A percentile compares a stretch with the other conserved stretches of the same genome.
Evolutionary conservation across 2,113 vertebrate species (phyloP).

Genomic region (Morone saxatilis): DNA sequence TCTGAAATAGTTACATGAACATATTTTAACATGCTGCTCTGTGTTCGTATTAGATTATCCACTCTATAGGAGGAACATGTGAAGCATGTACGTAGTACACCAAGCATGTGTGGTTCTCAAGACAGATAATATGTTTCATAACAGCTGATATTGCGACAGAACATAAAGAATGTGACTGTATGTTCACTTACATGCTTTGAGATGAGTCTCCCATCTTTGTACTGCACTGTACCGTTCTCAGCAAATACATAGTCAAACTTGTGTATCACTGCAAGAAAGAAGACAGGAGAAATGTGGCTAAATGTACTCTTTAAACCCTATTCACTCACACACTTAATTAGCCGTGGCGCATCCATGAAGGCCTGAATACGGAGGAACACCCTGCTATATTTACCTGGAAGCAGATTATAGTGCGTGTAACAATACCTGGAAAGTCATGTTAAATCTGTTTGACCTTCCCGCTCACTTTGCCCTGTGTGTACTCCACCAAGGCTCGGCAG

Average conservation of each 20-base stretch:
- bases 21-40: not conserved
- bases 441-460: constrained; percentile 37
- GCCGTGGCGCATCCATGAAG: not conserved
- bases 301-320: not conserved
- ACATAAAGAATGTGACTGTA: not conserved
- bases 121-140: not conserved
- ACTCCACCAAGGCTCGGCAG: not conserved
- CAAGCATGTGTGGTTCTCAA: not conserved
- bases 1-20: not conserved
- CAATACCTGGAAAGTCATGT: not conserved
- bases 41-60: not conserved
- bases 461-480: constrained; percentile 1
- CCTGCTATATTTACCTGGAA: constrained; percentile 4
- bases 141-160: not conserved
- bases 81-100: not conserved
- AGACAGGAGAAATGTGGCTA: not conserved
- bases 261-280: constrained; percentile 87
- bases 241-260: constrained; percentile 99
- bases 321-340: not conserved
- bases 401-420: constrained; percentile 49
- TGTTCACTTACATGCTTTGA: constrained; percentile 91
- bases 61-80: not conserved
- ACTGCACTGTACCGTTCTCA: constrained; percentile 97
- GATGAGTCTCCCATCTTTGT: constrained; percentile 94
- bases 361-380: not conserved